Evolutionary conservation across 92 coral and sea anemone genomes (phyloP), one percentile per base, ranked within the genome.

Genomic region (Phenganax marumi): DNA sequence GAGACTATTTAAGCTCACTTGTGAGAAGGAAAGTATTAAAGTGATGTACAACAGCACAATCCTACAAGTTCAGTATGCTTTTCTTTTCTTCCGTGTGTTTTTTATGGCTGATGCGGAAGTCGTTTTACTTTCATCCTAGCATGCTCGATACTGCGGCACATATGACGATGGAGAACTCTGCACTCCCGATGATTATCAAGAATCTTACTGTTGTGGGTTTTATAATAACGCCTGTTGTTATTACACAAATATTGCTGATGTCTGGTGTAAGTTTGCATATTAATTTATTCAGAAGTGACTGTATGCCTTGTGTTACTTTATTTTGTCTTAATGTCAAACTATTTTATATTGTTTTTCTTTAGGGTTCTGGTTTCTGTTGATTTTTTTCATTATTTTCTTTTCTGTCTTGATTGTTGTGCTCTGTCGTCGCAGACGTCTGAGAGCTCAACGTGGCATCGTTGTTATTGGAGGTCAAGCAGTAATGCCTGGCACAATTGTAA

Each of bases 351-450:
- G 3, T 63, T 10, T 18, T 63, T 63, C 26, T 63, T 49, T 53
- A 73, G 78, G 78, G 78, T 73, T 73, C 43, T 73, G 78, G 78
- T 7, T 73, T 10, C n/a, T 73, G 58, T 26, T 73, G 58, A 26
- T 73, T 19, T 51, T 47, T 9, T 14, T 23, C 6, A 50, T 73
- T 9, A 0, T 50, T 19, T 50, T 73, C 78, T 18, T 73, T 21
- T 0, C 33, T 14, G 24, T 52, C 16, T 12, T 51, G 55, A 73
- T 50, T 50, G 58, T 33, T 48, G 14, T 18, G 7, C 6, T 14
- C 0, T 70, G 76, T 50, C 58, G 78, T 23, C 58, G 58, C 19
- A 57, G 78, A 6, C 46, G 58, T 11, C 25, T 22, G 17, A 57
- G 47, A n/a, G 25, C 25, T 63, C 60, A 60, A 53, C 10, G 16